Conservation (phyloP, 1,140 invertebrate genomes). For the Saccostrea glomerata region DNA sequence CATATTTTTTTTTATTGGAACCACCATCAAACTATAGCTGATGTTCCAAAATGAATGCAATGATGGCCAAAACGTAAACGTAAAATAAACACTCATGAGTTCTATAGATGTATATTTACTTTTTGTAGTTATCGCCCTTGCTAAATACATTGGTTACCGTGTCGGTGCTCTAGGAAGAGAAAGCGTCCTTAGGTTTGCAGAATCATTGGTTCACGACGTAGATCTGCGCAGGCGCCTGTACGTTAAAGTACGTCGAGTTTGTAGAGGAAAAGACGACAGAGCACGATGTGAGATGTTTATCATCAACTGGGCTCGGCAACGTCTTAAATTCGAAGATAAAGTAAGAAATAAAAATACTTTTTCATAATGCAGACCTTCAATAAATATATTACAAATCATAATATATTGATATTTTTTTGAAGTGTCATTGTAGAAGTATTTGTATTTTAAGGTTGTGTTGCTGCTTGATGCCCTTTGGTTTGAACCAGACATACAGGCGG, state of each 20-base stretch:
- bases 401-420: no score
- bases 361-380: not conserved
- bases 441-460: not conserved
- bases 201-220: not conserved
- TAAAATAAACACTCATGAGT: no score
- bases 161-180: not conserved
- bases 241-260: constrained; percentile 6
- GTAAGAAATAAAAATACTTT: not conserved
- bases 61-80: no score
- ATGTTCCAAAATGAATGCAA: no score
- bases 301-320: constrained; percentile 11
- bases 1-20: no score
- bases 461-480: not conserved
- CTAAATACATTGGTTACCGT: constrained; percentile 1
- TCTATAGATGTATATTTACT: no score
- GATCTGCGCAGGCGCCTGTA: constrained; percentile 16
- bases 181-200: not conserved
- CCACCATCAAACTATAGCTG: no score
- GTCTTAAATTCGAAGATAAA: constrained; percentile 9
- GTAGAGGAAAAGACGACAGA: constrained; percentile 3
- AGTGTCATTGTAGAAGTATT: not conserved
- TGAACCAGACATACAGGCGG: constrained; percentile 7
- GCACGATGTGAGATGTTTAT: constrained; percentile 13
- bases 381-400: no score
- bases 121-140: constrained; percentile 6